Evolutionary conservation across 2,888 invertebrate genomes (phyloP).

Genomic region (Boloria euphrosyne): DNA sequence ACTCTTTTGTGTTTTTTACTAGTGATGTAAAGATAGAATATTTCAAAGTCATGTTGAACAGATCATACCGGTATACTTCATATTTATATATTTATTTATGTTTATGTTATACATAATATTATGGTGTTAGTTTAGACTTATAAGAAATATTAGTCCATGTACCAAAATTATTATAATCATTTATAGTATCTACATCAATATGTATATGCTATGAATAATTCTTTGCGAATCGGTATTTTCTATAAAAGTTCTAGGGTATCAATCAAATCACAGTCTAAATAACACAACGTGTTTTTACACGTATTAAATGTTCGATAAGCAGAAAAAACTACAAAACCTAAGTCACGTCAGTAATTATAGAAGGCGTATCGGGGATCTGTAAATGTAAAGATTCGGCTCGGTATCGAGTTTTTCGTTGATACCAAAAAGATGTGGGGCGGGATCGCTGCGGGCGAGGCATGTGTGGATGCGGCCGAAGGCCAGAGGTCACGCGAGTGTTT

Average conservation of each 20-base stretch:
- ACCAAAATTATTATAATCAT: too few relatives aligned
- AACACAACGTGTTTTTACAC: slow-evolving; percentile 14
- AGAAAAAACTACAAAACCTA: slow-evolving; percentile 28
- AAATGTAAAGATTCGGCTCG: slow-evolving; percentile 51
- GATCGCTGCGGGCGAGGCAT: slow-evolving; percentile 63
- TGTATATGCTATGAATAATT: too few relatives aligned
- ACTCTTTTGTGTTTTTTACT: slow-evolving; percentile 33
- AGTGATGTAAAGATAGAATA: slow-evolving; percentile 30
- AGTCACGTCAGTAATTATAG: slow-evolving; percentile 36
- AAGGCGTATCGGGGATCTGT: slow-evolving; percentile 38
- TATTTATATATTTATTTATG: neutral
- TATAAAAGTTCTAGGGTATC: too few relatives aligned
- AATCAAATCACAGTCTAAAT: neutral
- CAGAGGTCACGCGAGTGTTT: slow-evolving; percentile 72
- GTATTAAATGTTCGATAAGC: slow-evolving; percentile 7
- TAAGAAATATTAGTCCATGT: too few relatives aligned
- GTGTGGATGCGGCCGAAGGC: slow-evolving; percentile 64
- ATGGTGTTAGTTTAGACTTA: neutral
- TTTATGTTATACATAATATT: neutral
- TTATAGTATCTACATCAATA: too few relatives aligned
- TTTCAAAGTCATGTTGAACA: slow-evolving; percentile 35
- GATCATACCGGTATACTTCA: neutral
- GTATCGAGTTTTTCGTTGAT: slow-evolving; percentile 68
- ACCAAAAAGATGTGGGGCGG: slow-evolving; percentile 73
- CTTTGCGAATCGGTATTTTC: too few relatives aligned